Evolutionary conservation across 2,113 vertebrate genomes (phyloP).

Genomic region (Paradoxurus hermaphroditus): DNA sequence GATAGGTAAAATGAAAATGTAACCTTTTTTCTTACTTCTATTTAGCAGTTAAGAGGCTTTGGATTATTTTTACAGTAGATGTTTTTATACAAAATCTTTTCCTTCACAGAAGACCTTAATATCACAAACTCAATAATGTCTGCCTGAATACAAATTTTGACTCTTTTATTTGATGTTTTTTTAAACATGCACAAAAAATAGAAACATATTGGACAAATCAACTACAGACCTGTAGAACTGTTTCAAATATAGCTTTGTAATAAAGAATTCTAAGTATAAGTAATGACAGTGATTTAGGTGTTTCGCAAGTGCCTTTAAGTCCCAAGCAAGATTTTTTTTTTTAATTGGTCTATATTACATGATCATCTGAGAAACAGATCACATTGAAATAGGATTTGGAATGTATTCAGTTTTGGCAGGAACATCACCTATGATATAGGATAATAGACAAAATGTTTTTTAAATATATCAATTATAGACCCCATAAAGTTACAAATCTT

Average conservation of each 20-base stretch:
- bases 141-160: not conserved
- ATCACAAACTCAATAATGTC: not conserved
- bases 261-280: not conserved
- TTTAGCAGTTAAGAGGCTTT: not conserved
- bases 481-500: not conserved
- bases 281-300: not conserved
- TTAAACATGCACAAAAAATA: not conserved
- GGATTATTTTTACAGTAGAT: not conserved
- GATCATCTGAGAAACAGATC: not conserved
- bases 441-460: not conserved
- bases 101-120: not conserved
- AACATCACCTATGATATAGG: not conserved
- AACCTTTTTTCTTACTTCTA: not conserved
- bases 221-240: not conserved
- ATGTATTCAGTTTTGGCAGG: not conserved
- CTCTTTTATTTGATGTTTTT: not conserved
- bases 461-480: not conserved
- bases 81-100: not conserved
- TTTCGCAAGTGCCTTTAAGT: not conserved
- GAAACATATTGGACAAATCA: not conserved
- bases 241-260: not conserved
- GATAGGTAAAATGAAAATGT: not conserved
- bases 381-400: not conserved
- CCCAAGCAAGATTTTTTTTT: not conserved
- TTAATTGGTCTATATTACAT: not conserved